These are phyloP conservation scores for Poecilobothrus nobilitatus DNA, from an alignment of 2,888 invertebrate genomes.

Conservation along the genomic window DNA sequence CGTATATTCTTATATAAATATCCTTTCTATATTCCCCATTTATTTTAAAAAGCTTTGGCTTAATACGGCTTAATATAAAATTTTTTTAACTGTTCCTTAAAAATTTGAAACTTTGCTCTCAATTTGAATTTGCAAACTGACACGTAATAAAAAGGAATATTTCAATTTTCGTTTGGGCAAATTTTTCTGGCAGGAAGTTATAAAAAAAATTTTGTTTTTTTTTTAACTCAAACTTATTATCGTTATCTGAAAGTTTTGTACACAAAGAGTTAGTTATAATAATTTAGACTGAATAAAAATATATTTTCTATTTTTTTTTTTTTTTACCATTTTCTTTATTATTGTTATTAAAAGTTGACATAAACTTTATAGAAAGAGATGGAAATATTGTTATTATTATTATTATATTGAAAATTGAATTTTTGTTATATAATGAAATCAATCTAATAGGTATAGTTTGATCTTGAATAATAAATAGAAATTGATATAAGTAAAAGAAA, in stretches of 20 bases:
- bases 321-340: neutral
- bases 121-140: too few species aligned
- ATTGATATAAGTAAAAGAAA: neutral
- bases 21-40: too few species aligned
- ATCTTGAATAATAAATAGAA: neutral
- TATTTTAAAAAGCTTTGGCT: too few species aligned
- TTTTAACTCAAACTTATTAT: neutral
- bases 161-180: too few species aligned
- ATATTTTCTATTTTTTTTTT: neutral
- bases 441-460: neutral
- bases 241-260: neutral
- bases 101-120: too few species aligned
- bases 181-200: too few species aligned
- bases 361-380: neutral
- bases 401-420: conserved; percentile 8
- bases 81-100: too few species aligned
- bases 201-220: too few species aligned
- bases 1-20: too few species aligned
- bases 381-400: neutral
- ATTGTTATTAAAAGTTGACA: neutral
- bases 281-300: neutral
- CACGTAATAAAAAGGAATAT: too few species aligned
- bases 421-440: conserved; percentile 8
- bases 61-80: too few species aligned
- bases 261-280: neutral